Evolutionary conservation across 2,888 invertebrate genomes (phyloP), one percentile per base, ranked within the genome.

Genomic region (Eurytoma adleriae): DNA sequence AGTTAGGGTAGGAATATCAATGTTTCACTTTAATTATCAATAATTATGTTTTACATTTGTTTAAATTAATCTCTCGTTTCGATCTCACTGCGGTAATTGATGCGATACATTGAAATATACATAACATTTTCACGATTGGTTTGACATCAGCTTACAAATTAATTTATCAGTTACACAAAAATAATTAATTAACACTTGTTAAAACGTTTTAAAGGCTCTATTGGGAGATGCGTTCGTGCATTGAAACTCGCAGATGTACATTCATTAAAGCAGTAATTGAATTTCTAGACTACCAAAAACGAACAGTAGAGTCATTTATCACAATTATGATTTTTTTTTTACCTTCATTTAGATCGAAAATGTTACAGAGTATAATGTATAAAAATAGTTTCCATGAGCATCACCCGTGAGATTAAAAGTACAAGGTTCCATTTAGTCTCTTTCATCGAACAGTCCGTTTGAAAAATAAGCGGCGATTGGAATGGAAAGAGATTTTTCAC

Each of bases 301-400:
- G 78, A 81, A 74, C 70, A 71, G 27, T 75, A 81, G 56, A 81
- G 74, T 78, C 75, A 81, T 52, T 81, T 81, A 81, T 81, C 81
- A 81, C 81, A 81, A 75, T 78, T 71, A 78, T 66, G 75, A 81
- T 78, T 74, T 69, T 76, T 67, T 66, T 79, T 62, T 72, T 59
- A 66, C 66, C 71, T 57, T 81, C 64, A 67, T 78, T 69, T 78
- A 81, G 78, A 78, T 78, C 69, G 71, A 81, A 74, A 78, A 59
- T 40, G 86, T 86, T 89, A 87, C 85, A 87, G 88, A 88, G 85
- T 89, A 84, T 84, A 87, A 89, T 87, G 86, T 89, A 89, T 89
- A 89, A 89, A 89, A 89, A 89, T 89, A 89, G 87, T 88, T 88
- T 86, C 85, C 87, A 85, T 86, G 84, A 86, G 85, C 84, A 84